Base-by-base conservation (phyloP, 2,888 invertebrate genomes). In the Leptothorax acervorum region DNA sequence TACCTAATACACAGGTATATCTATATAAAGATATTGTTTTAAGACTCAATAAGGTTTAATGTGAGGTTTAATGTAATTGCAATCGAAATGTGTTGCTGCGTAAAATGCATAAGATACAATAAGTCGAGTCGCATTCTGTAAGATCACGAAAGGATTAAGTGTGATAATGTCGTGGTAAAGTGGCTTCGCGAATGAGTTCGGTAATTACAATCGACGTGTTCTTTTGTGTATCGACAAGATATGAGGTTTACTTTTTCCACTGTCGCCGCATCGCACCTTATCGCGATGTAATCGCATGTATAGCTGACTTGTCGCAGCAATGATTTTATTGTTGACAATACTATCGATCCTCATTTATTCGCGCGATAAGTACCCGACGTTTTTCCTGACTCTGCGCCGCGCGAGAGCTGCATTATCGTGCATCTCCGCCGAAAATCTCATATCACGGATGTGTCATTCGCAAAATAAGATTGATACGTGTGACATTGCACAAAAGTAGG, bases 291-390 rank as follows among this genome's bases (percentile, higher is more conserved):
- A 90, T 89, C 86, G 70, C 78, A 79, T 84, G 83, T 88, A 87
- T 88, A 87, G 66, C 81, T 62, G 15, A 60, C 74, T 83, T 86
- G 89, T 89, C 87, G 57, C 74, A 85, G 68, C 81, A 76, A 74
- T 83, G 85, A 88, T 87, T 90, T 86, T 83, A 85, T 89, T 89
- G 75, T 85, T 79, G 35, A 66, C 63, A 88, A 90, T 87, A 84
- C 51, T 75, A 89, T 89, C 90, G 84, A 84, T 83, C 71, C 70
- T 65, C 79, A 70, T 81, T 60, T 83, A 73, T 83, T 82, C 85
- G 79, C n/a, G 35, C 84, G 89, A 88, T 85, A 87, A 89, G 84
- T 65, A 79, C 53, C 66, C 81, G 88, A 45, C 82, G n/a, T 42
- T 66, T 81, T 86, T 76, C 75, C 82, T 60, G 70, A 66, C 63